Evolutionary conservation across 1,140 invertebrate genomes (phyloP).

Genomic region (Olivierus martensii): DNA sequence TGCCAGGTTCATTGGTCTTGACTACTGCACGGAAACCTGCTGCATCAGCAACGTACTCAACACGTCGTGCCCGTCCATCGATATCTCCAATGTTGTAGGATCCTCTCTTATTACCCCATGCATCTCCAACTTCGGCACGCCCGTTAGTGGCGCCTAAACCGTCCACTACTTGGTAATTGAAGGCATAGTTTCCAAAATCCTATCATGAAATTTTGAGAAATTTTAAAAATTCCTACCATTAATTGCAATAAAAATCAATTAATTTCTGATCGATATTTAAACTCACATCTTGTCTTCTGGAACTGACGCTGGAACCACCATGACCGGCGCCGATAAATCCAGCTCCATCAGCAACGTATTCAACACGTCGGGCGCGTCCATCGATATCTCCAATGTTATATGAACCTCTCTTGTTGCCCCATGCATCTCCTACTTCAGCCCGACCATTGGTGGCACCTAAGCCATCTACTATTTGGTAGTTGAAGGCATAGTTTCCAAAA

Average conservation of each 20-base stretch:
- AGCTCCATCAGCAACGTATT: conserved; percentile 15
- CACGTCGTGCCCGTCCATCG: conserved; percentile 13
- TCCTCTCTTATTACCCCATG: conserved; percentile 40
- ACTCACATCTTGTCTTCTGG: too few relatives aligned
- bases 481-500: too few relatives aligned
- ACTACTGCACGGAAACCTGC: conserved; percentile 18
- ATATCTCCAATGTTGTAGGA: conserved; percentile 3
- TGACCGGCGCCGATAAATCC: too few relatives aligned
- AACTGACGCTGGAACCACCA: too few relatives aligned
- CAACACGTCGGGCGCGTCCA: conserved; percentile 12
- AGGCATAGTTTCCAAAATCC: conserved; percentile 17
- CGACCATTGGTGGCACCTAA: conserved; percentile 4
- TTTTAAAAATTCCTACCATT: neutral
- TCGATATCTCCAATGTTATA: conserved; percentile 9
- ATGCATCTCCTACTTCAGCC: conserved; percentile 54
- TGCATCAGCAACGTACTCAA: conserved; percentile 16
- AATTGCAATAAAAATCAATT: too few relatives aligned
- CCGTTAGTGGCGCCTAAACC: neutral
- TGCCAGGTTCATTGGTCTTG: conserved; percentile 21
- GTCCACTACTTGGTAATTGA: conserved; percentile 3
- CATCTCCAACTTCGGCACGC: conserved; percentile 51
- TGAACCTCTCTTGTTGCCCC: conserved; percentile 38
- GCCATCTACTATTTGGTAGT: too few relatives aligned
- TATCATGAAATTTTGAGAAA: neutral
- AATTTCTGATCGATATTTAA: too few relatives aligned